A percentile compares a stretch with the other conserved stretches of the same genome.
Conservation (phyloP, 2,113 vertebrate species). For the Mormoops blainvillei region DNA sequence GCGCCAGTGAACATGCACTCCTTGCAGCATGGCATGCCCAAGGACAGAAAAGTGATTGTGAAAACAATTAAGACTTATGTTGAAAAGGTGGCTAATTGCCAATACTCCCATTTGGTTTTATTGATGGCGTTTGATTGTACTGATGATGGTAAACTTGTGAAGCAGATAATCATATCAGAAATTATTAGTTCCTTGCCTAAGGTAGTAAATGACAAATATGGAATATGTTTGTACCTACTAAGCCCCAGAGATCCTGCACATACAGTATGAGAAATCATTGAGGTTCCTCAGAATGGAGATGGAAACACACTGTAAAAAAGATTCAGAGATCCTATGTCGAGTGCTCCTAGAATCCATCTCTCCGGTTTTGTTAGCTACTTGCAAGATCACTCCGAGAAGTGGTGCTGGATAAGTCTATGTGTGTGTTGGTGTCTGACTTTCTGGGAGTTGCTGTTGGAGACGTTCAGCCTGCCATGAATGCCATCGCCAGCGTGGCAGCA, state of each 20-base stretch:
- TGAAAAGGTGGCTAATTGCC: constrained; percentile 92
- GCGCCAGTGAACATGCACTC: constrained; percentile 94
- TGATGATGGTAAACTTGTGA: constrained; percentile 95
- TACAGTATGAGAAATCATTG: constrained; percentile 90
- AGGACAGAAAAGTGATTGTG: constrained; percentile 96
- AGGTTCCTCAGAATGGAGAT: constrained; percentile 89
- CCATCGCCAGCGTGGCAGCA: constrained; percentile 87
- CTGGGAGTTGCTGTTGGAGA: constrained; percentile 86
- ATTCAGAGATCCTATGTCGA: constrained; percentile 77
- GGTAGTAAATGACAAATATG: constrained; percentile 90
- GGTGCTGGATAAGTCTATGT: constrained; percentile 86
- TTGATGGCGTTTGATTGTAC: constrained; percentile 94
- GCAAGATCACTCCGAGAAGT: constrained; percentile 82
- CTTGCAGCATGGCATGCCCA: constrained; percentile 94
- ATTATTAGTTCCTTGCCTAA: constrained; percentile 84
- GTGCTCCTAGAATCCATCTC: constrained; percentile 93
- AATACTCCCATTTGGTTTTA: constrained; percentile 92
- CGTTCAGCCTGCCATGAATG: constrained; percentile 85
- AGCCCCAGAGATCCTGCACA: constrained; percentile 91
- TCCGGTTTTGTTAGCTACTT: constrained; percentile 86
- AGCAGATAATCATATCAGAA: constrained; percentile 92
- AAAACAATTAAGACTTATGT: constrained; percentile 96
- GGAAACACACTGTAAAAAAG: constrained; percentile 94
- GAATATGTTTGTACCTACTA: constrained; percentile 92
- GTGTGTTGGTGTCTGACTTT: constrained; percentile 87